Conservation (phyloP, 2,888 invertebrate species). For the Oscheius onirici region DNA sequence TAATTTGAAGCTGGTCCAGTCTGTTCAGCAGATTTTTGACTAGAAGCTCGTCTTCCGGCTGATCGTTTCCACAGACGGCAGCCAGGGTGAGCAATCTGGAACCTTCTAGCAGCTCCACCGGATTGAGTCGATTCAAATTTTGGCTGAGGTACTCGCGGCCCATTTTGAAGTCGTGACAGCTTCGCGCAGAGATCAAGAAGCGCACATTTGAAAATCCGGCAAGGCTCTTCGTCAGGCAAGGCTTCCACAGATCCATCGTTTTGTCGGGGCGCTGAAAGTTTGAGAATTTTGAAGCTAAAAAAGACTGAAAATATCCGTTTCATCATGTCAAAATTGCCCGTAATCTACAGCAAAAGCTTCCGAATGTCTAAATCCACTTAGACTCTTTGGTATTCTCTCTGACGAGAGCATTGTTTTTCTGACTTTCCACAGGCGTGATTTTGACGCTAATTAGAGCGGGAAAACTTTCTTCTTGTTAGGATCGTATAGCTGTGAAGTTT, state of each 20-base stretch:
- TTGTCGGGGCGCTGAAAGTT: too few species aligned
- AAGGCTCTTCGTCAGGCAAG: not conserved
- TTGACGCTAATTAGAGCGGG: too few species aligned
- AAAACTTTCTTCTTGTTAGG: too few species aligned
- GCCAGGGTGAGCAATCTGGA: not conserved
- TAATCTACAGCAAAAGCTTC: too few species aligned
- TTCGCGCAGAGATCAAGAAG: not conserved
- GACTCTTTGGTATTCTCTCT: too few species aligned
- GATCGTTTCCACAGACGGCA: not conserved
- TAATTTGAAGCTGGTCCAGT: not conserved
- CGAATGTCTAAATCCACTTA: too few species aligned
- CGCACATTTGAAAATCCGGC: not conserved
- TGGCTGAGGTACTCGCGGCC: not conserved
- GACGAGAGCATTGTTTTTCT: too few species aligned
- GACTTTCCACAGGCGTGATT: too few species aligned
- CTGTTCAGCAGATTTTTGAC: not conserved
- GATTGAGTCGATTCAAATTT: not conserved
- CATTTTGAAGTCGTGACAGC: conserved; percentile 2
- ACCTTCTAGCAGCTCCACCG: not conserved
- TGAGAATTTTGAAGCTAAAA: not conserved
- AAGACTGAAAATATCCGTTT: not conserved
- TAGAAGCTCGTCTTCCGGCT: not conserved
- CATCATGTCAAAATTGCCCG: not conserved
- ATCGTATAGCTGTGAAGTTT: too few species aligned
- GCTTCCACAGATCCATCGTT: not conserved